Percentiles rank a stretch among this genome's conserved stretches.
Evolutionary conservation across 2,113 vertebrate genomes (phyloP).

Genomic region (Chaetodon auriga): DNA sequence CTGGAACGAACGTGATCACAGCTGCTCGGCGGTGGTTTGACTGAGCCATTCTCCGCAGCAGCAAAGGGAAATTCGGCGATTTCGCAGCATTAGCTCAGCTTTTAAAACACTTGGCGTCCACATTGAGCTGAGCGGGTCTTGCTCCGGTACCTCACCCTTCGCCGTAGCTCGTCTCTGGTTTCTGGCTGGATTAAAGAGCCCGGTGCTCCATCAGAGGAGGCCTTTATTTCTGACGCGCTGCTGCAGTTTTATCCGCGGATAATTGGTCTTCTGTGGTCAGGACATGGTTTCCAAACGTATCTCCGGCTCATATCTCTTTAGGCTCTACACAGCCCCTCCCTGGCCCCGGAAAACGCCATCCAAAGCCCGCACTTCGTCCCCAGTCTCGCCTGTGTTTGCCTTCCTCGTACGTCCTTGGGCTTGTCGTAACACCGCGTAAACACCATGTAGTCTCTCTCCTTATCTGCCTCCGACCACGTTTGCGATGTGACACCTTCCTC

Average conservation of each 20-base stretch:
- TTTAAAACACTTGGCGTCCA: slow-evolving; percentile 9
- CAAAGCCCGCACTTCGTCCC: slow-evolving; percentile 25
- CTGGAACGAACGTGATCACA: slow-evolving; percentile 33
- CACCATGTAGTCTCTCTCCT: slow-evolving; percentile 31
- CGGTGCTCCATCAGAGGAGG: slow-evolving; percentile 68
- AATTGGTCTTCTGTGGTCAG: slow-evolving; percentile 57
- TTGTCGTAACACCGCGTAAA: slow-evolving; percentile 51
- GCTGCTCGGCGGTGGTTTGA: slow-evolving; percentile 28
- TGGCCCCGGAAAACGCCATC: slow-evolving; percentile 19
- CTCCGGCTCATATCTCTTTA: slow-evolving; percentile 20
- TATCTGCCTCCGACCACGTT: slow-evolving; percentile 37
- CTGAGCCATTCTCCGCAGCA: slow-evolving; percentile 43
- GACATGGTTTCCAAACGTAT: slow-evolving; percentile 58
- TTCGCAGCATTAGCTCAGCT: slow-evolving; percentile 40
- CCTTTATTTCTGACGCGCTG: slow-evolving; percentile 54
- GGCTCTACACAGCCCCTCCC: slow-evolving; percentile 19
- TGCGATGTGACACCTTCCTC: slow-evolving; percentile 14
- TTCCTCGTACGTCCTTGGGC: slow-evolving; percentile 71
- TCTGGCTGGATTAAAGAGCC: slow-evolving; percentile 65
- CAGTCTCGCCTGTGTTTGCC: slow-evolving; percentile 50
- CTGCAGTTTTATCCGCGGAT: slow-evolving; percentile 66
- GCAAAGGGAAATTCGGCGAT: slow-evolving; percentile 4
- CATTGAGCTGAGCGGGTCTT: slow-evolving; percentile 7
- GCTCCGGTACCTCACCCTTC: slow-evolving; percentile 75
- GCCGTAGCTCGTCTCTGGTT: slow-evolving; percentile 66